phyloP scores from a whole-genome alignment of 2,888 invertebrate genomes.

The Cephus spinipes region DNA sequence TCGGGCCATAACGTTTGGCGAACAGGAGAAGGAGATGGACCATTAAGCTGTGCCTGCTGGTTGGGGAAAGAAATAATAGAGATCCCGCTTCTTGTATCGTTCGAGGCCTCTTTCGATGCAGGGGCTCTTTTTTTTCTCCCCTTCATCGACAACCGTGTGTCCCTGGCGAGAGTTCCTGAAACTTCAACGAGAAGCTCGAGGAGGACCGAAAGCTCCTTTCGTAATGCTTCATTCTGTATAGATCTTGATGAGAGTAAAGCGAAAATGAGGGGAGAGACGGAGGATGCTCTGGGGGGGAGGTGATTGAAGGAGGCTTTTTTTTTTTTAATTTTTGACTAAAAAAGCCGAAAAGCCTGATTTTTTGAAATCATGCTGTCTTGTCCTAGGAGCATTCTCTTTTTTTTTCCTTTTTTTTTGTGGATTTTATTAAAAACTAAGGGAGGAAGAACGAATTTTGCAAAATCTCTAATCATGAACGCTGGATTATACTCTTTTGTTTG shows the following conservation, averaged over 20 bases:
- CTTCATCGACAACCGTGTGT: not conserved
- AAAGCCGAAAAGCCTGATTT: not conserved
- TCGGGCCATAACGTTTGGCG: slow-evolving; percentile 26
- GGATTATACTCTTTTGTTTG: not conserved
- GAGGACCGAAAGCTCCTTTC: not conserved
- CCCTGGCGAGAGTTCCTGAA: not conserved
- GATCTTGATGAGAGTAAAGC: not conserved
- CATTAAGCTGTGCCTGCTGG: not conserved
- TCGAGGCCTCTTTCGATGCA: not conserved
- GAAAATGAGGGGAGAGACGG: not conserved
- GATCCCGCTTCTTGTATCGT: not conserved
- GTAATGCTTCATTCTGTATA: not conserved
- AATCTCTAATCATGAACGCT: not conserved
- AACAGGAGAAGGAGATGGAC: not conserved
- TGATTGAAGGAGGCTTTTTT: not conserved
- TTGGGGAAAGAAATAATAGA: not conserved
- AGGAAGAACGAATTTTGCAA: not conserved
- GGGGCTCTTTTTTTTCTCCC: not conserved
- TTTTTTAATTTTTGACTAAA: not conserved
- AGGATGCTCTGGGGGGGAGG: not conserved
- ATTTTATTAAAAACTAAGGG: not conserved
- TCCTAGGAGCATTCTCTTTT: slow-evolving; percentile 2
- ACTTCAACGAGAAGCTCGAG: not conserved
- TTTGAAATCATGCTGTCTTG: not conserved
- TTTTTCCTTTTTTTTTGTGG: slow-evolving; percentile 19